Evolutionary conservation across 2,888 invertebrate species (phyloP).

Genomic region (Aphrophora alni): DNA sequence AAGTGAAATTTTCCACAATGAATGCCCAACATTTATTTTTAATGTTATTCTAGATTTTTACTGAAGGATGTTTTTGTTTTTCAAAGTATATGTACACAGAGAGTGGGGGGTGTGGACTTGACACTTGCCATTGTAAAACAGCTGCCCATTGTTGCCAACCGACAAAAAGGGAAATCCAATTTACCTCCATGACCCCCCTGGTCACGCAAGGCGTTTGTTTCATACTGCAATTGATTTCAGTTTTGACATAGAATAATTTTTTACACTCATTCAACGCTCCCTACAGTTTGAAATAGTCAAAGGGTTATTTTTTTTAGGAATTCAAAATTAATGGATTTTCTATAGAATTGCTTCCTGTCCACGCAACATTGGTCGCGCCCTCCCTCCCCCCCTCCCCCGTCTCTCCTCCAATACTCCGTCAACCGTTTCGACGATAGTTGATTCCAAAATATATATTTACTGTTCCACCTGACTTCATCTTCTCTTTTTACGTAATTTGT

Average conservation of each 20-base stretch:
- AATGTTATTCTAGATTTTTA: too few relatives aligned
- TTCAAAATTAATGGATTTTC: constrained; percentile 39
- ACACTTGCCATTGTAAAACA: constrained; percentile 37
- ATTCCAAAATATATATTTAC: neutral
- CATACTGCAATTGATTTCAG: constrained; percentile 41
- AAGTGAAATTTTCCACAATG: too few relatives aligned
- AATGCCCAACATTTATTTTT: too few relatives aligned
- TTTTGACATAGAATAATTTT: constrained; percentile 42
- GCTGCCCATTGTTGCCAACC: constrained; percentile 35
- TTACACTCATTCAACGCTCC: constrained; percentile 34
- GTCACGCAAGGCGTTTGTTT: constrained; percentile 38
- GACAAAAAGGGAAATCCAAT: constrained; percentile 44
- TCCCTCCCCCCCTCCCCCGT: neutral
- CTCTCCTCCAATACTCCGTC: neutral
- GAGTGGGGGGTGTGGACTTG: constrained; percentile 26
- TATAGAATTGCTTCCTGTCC: constrained; percentile 9
- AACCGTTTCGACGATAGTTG: neutral
- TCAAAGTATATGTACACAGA: neutral
- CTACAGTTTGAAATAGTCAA: constrained; percentile 26
- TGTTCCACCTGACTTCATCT: neutral
- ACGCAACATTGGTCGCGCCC: neutral
- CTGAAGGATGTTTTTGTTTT: too few relatives aligned
- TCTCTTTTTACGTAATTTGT: neutral
- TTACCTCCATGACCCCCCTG: constrained; percentile 55
- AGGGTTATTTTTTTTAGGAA: constrained; percentile 39